phyloP scores from a whole-genome alignment of 2,797 vertebrate genomes.

The Muraenolepis orangiensis region DNA sequence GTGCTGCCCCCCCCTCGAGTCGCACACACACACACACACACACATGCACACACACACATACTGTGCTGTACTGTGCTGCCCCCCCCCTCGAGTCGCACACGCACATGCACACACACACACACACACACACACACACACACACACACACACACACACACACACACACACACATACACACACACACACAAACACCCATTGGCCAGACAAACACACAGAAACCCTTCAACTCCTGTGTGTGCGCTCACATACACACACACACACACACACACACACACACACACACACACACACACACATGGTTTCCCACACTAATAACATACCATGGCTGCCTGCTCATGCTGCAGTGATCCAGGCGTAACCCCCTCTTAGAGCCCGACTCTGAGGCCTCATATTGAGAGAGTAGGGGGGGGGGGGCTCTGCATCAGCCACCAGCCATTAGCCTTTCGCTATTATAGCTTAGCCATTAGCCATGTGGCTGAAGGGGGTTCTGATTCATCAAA shows the following conservation, averaged over 20 bases:
- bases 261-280: slow-evolving; percentile 1
- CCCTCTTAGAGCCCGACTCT: slow-evolving; percentile 40
- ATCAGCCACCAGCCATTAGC: slow-evolving; percentile 51
- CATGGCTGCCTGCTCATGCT: slow-evolving; percentile 45
- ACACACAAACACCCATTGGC: background rate
- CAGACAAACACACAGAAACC: background rate
- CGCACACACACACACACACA: background rate
- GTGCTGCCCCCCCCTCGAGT: too few species aligned
- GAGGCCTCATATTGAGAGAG: slow-evolving; percentile 43
- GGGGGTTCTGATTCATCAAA: slow-evolving; percentile 58
- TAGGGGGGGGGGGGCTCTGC: slow-evolving; percentile 41
- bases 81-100: background rate
- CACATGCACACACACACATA: background rate
- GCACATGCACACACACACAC: background rate
- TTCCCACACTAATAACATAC: slow-evolving; percentile 47
- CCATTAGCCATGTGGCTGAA: slow-evolving; percentile 21
- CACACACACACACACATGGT: slow-evolving; percentile 1
- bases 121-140: background rate
- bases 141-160: slow-evolving; percentile 2
- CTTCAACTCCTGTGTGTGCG: background rate
- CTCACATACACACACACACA: background rate
- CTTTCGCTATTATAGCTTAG: background rate
- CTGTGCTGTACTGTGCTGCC: background rate
- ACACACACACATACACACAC: background rate
- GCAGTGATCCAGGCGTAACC: slow-evolving; percentile 21